These are phyloP conservation scores for Calidris pugnax DNA, from an alignment of 2,113 vertebrate species.

Conservation along the genomic window DNA sequence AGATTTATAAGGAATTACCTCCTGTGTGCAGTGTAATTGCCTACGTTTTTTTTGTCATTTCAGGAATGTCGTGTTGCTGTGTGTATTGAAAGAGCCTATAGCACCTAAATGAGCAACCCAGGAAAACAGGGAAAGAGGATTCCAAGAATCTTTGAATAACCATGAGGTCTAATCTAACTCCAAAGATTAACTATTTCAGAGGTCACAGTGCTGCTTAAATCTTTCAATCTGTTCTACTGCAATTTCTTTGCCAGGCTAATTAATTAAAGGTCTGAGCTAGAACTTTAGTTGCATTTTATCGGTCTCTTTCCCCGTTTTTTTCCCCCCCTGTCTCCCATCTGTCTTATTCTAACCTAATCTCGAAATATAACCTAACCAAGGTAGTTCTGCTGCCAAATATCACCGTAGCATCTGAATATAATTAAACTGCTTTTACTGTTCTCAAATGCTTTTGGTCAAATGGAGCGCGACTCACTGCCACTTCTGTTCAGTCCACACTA, in stretches of 20 bases:
- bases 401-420: background rate
- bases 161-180: background rate
- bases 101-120: background rate
- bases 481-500: background rate
- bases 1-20: constrained; percentile 21
- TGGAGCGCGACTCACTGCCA: background rate
- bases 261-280: constrained; percentile 12
- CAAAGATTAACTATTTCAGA: constrained; percentile 23
- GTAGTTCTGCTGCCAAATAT: background rate
- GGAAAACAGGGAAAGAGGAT: background rate
- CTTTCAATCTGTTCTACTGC: background rate
- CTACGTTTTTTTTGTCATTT: background rate
- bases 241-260: constrained; percentile 7
- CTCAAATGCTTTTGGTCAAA: background rate
- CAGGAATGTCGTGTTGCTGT: background rate
- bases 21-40: background rate
- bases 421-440: constrained; percentile 13
- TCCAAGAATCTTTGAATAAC: background rate
- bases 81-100: background rate
- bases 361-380: background rate
- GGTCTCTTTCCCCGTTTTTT: background rate
- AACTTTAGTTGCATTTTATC: background rate
- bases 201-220: background rate
- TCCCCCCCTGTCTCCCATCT: background rate
- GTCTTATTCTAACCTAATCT: background rate